Base-by-base conservation (phyloP, 2,797 vertebrate species). In the Rhodeus uyekii region DNA sequence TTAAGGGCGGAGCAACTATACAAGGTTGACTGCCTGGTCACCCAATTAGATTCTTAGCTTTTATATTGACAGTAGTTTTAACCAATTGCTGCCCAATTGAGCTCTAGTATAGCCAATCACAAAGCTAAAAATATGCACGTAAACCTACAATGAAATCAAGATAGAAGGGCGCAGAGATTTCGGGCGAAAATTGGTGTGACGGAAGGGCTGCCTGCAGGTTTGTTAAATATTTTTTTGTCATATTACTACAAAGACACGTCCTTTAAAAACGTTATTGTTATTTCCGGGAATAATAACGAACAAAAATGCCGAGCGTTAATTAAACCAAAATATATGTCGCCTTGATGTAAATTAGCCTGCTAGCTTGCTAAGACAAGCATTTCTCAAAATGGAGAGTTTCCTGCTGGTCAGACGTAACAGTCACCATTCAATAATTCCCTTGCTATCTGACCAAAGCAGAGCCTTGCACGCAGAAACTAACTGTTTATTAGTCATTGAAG, bases 151-250 rank as follows among this genome's bases (percentile, higher is more conserved):
- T 84, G 75, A 85, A 86, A 76, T 83, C 68, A 53, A 76, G 83
- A 29, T 78, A 83, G 81, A 85, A 80, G 22, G 64, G 80, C 61
- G 48, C 64, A 84, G 83, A 63, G 64, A 81, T 86, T 64, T 86
- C 78, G 63, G 77, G 27, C 42, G 69, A 82, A 77, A 65, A 84
- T 76, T 79, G 80, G 44, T 83, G 76, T 81, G 83, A 83, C 81
- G 84, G 81, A 78, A 69, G 81, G 76, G 88, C 80, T 80, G 38
- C 46, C 67, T 81, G 80, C 86, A 90, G 90, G 90, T 91, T 61
- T 80, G 89, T 89, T 55, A 16, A 39, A 32, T 39, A n/a, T 55
- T 64, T 53, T 55, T 64, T 53, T 53, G 42, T 24, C 29, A 4
- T 24, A 36, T 46, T 60, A 9, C 1, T 19, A 36, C 55, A 36